Conservation (phyloP, 2,797 vertebrate genomes). For the Hirundo rustica region DNA sequence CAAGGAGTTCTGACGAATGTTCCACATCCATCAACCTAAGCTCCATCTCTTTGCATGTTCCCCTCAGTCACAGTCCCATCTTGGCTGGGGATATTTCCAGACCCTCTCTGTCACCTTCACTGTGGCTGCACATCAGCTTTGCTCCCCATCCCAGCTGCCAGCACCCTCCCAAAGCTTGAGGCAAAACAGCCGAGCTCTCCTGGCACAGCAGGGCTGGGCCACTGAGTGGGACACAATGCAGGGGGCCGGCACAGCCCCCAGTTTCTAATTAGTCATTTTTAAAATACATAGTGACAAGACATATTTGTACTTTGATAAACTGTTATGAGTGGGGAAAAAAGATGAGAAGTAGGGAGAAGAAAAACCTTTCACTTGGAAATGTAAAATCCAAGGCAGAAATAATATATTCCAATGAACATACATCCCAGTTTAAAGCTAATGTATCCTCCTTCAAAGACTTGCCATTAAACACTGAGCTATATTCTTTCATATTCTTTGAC, state of each 20-base stretch:
- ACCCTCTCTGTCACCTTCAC: not conserved
- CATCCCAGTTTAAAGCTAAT: constrained; percentile 19
- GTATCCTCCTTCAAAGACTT: not conserved
- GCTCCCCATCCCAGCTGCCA: not conserved
- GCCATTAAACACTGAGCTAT: not conserved
- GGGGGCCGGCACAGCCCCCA: not conserved
- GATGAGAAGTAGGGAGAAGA: not conserved
- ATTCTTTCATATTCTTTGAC: constrained; percentile 36
- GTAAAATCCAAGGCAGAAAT: not conserved
- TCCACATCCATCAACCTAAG: not conserved
- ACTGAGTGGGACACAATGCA: accelerated
- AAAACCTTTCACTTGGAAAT: not conserved
- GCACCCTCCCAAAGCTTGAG: accelerated
- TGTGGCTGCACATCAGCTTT: not conserved
- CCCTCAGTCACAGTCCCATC: not conserved
- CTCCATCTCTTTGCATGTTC: not conserved
- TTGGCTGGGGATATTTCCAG: not conserved
- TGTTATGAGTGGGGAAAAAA: not conserved
- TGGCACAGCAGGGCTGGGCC: not conserved
- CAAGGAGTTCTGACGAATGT: not conserved
- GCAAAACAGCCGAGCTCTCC: not conserved
- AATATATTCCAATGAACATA: not conserved
- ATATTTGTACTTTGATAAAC: not conserved
- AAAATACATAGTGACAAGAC: not conserved
- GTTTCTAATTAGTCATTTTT: not conserved